phyloP scores from a whole-genome alignment of 2,888 invertebrate genomes.

The Tigriopus californicus region DNA sequence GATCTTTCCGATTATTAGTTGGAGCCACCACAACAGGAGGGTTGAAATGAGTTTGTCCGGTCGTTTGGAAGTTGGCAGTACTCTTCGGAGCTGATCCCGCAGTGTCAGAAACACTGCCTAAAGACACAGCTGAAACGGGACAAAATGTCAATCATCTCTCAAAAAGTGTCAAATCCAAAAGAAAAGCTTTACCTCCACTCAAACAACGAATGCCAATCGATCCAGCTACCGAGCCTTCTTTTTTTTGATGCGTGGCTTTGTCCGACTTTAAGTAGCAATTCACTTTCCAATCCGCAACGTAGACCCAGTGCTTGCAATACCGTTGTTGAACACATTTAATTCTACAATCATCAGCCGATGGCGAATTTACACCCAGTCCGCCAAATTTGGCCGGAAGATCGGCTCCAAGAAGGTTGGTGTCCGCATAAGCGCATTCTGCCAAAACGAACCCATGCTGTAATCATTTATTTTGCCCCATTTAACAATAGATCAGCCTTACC shows the following conservation, averaged over 20 bases:
- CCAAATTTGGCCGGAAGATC: neutral
- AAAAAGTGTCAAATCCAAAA: too few relatives aligned
- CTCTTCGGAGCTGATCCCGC: too few relatives aligned
- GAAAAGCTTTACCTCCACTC: neutral
- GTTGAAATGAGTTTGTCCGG: too few relatives aligned
- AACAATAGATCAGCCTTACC: too few relatives aligned
- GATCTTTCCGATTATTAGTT: too few relatives aligned
- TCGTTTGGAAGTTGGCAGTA: too few relatives aligned
- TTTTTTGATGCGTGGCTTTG: neutral
- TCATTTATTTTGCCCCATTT: too few relatives aligned
- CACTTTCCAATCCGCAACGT: conserved; percentile 1
- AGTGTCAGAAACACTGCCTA: too few relatives aligned
- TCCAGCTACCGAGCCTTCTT: neutral
- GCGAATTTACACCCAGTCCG: neutral
- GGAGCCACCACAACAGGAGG: too few relatives aligned
- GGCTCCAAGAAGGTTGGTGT: conserved; percentile 2
- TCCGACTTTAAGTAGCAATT: conserved; percentile 1
- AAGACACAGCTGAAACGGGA: too few relatives aligned
- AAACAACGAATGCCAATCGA: neutral
- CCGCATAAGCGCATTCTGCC: neutral
- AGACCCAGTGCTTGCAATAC: conserved; percentile 2
- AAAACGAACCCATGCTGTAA: too few relatives aligned
- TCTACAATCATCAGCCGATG: neutral
- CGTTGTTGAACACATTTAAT: neutral
- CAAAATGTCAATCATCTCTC: too few relatives aligned